Evolutionary conservation across 1,140 invertebrate species (phyloP), one percentile per base, ranked within the genome.

Genomic region (Drosophila ogumai): DNA sequence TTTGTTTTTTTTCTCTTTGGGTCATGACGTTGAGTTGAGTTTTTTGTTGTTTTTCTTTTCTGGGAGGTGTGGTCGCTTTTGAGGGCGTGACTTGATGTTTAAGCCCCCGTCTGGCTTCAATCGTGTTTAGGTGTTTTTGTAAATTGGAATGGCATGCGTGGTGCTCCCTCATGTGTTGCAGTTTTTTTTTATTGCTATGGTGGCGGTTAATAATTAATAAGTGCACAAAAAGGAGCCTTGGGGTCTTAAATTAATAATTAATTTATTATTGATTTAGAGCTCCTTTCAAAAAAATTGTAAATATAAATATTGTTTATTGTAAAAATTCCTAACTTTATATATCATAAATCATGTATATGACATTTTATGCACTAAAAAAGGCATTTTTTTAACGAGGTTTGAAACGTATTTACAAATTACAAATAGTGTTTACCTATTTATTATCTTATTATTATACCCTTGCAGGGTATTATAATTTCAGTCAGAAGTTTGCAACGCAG

Each of bases 71-170:
- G 84, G 80, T 61, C 58, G 40, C 13, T 10, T 49, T 58, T 64
- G 58, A 78, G 59, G 84, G 84, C 84, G 84, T 87, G 80, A 87
- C 84, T 84, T 77, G 75, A 67, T 79, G 57, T 57, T 87, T 87
- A 87, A 75, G 75, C 74, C 59, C 66, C 22, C 43, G 71, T 59
- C 36, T 52, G 52, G 55, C 66, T 46, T 59, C 44, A 69, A 65
- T 50, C 60, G 66, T 69, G 66, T 69, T 69, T 68, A 49, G 66
- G 66, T 65, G 59, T 50, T 65, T 32, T 55, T 38, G 52, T 49
- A 74, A 74, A 74, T 61, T 54, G 56, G 34, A 74, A 63, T 63
- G 71, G 46, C 68, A 74, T 19, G 58, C 8, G 17, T 25, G 31
- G 31, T 47, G 17, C 44, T 46, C 25, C 25, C 34, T 38, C 40